Evolutionary conservation across 1,140 invertebrate species (phyloP).

Genomic region (Microplitis mediator): DNA sequence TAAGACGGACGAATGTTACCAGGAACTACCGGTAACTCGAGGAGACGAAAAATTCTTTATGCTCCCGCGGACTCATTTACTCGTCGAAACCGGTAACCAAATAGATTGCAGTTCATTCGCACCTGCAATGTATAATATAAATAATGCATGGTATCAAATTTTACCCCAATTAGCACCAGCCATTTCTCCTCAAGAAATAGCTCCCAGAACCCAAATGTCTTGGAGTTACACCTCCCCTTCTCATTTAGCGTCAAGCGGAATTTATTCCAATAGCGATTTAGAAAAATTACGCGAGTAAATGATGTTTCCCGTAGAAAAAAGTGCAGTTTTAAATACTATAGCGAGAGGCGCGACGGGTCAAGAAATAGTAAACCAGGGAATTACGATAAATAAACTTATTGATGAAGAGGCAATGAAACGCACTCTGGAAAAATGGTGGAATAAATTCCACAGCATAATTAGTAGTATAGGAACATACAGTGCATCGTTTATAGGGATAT

Average conservation of each 20-base stretch:
- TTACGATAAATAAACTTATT: slow-evolving; percentile 12
- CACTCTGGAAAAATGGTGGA: slow-evolving; percentile 9
- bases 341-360: slow-evolving; percentile 21
- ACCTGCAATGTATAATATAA: too few relatives aligned
- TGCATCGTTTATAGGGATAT: too few relatives aligned
- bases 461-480: background rate
- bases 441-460: slow-evolving; percentile 15
- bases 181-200: too few relatives aligned
- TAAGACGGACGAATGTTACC: too few relatives aligned
- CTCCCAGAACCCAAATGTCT: background rate
- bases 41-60: too few relatives aligned
- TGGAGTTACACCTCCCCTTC: slow-evolving; percentile 32
- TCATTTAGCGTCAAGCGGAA: slow-evolving; percentile 20
- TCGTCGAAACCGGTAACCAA: too few relatives aligned
- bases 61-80: too few relatives aligned
- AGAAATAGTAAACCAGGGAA: background rate
- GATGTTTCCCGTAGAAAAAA: slow-evolving; percentile 32
- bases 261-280: slow-evolving; percentile 2
- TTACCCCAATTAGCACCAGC: too few relatives aligned
- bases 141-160: too few relatives aligned
- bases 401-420: slow-evolving; percentile 18
- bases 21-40: too few relatives aligned
- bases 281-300: background rate
- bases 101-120: too few relatives aligned
- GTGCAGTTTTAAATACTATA: slow-evolving; percentile 33